A percentile compares a stretch with the other conserved stretches of the same genome.
Evolutionary conservation across 2,888 invertebrate species (phyloP).

Genomic region (Drosophila histrio): DNA sequence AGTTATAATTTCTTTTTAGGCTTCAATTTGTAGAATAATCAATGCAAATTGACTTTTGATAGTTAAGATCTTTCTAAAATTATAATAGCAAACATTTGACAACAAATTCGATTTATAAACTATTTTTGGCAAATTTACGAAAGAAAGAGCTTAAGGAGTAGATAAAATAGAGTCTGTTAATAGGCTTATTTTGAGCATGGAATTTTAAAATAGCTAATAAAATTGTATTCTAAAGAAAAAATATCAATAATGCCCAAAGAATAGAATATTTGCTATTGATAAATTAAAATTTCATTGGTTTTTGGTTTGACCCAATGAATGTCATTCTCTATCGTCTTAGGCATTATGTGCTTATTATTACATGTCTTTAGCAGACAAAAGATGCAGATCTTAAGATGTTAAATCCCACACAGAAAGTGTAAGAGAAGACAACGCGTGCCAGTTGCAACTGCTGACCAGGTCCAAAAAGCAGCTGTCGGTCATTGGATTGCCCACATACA

Average conservation of each 20-base stretch:
- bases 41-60: no score
- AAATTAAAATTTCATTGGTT: not conserved
- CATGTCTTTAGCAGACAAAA: constrained; percentile 31
- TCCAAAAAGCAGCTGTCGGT: constrained; percentile 44
- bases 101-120: no score
- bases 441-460: constrained; percentile 29
- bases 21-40: no score
- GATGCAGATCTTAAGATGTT: constrained; percentile 20
- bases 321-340: constrained; percentile 1
- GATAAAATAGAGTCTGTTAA: not conserved
- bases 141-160: not conserved
- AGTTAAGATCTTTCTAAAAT: no score
- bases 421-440: constrained; percentile 61
- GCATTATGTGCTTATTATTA: constrained; percentile 44
- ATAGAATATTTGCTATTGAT: not conserved
- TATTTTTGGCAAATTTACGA: no score
- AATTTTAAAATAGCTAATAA: not conserved
- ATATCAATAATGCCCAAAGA: not conserved
- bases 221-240: not conserved
- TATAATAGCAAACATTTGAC: no score
- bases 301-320: not conserved
- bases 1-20: no score
- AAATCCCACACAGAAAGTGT: constrained; percentile 50
- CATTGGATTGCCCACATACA: constrained; percentile 18
- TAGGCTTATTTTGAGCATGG: not conserved